Evolutionary conservation across 2,113 vertebrate genomes (phyloP).

Genomic region (Corydoras maculifer): DNA sequence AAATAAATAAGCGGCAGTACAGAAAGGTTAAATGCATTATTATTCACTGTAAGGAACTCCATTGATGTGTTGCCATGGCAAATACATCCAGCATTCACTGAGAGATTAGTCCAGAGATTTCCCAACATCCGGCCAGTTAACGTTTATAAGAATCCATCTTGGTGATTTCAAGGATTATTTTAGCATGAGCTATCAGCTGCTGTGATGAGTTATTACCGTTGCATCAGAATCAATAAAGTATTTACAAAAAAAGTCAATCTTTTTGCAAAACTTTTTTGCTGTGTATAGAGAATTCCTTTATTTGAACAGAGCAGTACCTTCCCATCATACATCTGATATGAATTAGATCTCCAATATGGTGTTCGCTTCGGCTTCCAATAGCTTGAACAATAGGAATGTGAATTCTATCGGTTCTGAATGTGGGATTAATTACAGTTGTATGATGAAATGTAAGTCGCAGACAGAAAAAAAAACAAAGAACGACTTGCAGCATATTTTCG

Average conservation of each 20-base stretch:
- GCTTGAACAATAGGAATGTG: background rate
- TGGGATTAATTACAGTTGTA: constrained; percentile 9
- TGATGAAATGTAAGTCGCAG: constrained; percentile 2
- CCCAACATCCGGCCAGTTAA: too few relatives aligned
- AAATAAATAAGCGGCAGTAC: constrained; percentile 7
- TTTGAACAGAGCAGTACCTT: background rate
- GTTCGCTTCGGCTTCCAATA: background rate
- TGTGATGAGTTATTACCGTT: too few relatives aligned
- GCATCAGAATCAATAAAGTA: too few relatives aligned
- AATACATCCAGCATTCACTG: background rate
- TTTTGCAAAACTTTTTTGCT: too few relatives aligned
- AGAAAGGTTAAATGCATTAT: background rate
- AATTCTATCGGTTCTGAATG: background rate
- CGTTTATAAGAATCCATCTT: too few relatives aligned
- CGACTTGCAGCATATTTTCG: background rate
- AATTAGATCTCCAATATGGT: constrained; percentile 12
- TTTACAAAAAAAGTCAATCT: too few relatives aligned
- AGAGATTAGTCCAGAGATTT: background rate
- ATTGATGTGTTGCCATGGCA: background rate
- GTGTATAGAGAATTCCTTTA: too few relatives aligned
- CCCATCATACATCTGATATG: background rate
- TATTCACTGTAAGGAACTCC: background rate
- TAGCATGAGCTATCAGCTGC: too few relatives aligned
- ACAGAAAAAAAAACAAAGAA: background rate
- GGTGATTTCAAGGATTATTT: too few relatives aligned